These are phyloP conservation scores for Varecia variegata DNA, from an alignment of 2,797 vertebrate species.

Conservation along the genomic window DNA sequence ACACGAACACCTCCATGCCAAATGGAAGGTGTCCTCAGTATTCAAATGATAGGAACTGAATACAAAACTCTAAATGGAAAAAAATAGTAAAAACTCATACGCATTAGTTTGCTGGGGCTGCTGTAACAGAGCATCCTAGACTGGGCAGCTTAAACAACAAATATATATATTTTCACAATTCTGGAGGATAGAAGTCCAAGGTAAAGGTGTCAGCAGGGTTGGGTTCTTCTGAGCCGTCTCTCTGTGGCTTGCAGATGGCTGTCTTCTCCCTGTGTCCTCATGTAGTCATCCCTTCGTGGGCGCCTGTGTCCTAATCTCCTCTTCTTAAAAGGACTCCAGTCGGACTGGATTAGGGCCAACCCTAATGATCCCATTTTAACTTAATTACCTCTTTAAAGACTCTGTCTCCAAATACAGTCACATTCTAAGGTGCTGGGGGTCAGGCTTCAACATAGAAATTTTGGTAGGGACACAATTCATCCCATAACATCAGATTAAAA, in stretches of 20 bases:
- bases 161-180: neutral
- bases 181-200: neutral
- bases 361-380: neutral
- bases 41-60: neutral
- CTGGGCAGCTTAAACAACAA: neutral
- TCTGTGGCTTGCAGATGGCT: neutral
- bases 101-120: rapidly evolving
- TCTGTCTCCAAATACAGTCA: neutral
- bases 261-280: neutral
- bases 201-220: neutral
- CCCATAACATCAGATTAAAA: neutral
- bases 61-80: neutral
- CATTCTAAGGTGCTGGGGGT: neutral
- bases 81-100: rapidly evolving
- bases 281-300: neutral
- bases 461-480: neutral
- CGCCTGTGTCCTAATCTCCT: neutral
- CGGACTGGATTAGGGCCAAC: neutral
- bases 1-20: neutral
- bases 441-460: neutral
- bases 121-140: neutral
- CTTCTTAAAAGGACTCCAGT: neutral
- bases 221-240: neutral
- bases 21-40: neutral
- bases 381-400: neutral